Evolutionary conservation across 2,797 vertebrate genomes (phyloP), one percentile per base, ranked within the genome.

Genomic region (Antrozous pallidus): DNA sequence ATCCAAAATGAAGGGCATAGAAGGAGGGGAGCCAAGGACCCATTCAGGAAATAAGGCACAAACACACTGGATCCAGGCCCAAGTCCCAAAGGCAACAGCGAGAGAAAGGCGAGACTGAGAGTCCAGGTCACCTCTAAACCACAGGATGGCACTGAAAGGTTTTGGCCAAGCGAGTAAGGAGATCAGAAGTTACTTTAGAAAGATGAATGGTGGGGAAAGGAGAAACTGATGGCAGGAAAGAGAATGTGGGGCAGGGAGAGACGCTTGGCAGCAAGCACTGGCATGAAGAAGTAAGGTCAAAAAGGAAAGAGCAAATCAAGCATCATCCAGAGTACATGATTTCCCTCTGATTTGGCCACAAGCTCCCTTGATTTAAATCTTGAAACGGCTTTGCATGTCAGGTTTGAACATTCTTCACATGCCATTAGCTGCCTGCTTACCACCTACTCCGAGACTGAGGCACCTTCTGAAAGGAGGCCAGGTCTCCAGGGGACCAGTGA

Each of bases 351-450:
- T 45, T 71, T 40, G 58, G 84, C 69, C 67, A 89, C 63, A 49
- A 90, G 45, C 18, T 82, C 88, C 88, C 69, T 54, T 73, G 63
- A 91, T 71, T 82, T 79, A 80, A 65, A 94, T 91, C 93, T 54
- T 84, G 78, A 95, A 94, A 91, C 20, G 65, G 69, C 73, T 96
- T 78, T 91, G 36, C 95, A 91, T 95, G 77, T 95, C 95, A 94
- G 81, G 71, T 69, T 79, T 65, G 61, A 87, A 94, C 88, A 95
- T 95, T 96, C 86, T 91, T 96, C 16, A 89, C 83, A 84, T 89
- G 80, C 87, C 94, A 73, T 90, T 88, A 89, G 69, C 93, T 85
- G 84, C 80, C 91, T 93, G 86, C 87, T 93, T 54, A 78, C 86
- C 75, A 92, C 45, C 71, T 61, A 94, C 79, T 93, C 36, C 81